phyloP scores from a whole-genome alignment of 2,888 invertebrate species.

The Cybosia mesomella region DNA sequence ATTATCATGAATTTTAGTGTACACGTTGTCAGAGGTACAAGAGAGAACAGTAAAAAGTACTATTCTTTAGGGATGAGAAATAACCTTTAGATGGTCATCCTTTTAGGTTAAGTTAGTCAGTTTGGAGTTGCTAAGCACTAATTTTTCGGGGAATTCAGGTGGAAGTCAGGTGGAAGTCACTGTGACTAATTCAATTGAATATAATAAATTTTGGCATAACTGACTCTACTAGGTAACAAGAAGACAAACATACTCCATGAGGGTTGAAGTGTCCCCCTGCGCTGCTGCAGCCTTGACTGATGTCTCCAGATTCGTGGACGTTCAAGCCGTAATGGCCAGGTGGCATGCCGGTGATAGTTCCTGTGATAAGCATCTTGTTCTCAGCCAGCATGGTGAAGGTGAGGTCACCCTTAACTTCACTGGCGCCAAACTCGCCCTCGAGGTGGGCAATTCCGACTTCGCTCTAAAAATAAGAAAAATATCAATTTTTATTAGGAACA shows the following conservation, averaged over 20 bases:
- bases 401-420: conserved; percentile 66
- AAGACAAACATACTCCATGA: conserved; percentile 83
- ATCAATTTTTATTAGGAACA: not conserved
- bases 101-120: too few species aligned
- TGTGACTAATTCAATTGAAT: not conserved
- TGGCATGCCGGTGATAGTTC: conserved; percentile 87
- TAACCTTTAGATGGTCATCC: too few species aligned
- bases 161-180: not conserved
- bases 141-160: not conserved
- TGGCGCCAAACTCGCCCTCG: conserved; percentile 35
- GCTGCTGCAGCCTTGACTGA: conserved; percentile 89
- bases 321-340: conserved; percentile 91
- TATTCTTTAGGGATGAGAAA: too few species aligned
- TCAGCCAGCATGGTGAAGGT: conserved; percentile 87
- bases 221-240: not conserved
- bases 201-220: too few species aligned
- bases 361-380: conserved; percentile 87
- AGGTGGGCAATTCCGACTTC: conserved; percentile 62
- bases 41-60: too few species aligned
- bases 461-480: conserved; percentile 30
- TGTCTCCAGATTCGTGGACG: conserved; percentile 91
- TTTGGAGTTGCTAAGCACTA: too few species aligned
- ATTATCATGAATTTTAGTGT: too few species aligned
- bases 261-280: conserved; percentile 94
- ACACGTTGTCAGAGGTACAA: too few species aligned